Base-by-base conservation (phyloP, 2,888 invertebrate genomes). In the Arrhopalites spinosus region DNA sequence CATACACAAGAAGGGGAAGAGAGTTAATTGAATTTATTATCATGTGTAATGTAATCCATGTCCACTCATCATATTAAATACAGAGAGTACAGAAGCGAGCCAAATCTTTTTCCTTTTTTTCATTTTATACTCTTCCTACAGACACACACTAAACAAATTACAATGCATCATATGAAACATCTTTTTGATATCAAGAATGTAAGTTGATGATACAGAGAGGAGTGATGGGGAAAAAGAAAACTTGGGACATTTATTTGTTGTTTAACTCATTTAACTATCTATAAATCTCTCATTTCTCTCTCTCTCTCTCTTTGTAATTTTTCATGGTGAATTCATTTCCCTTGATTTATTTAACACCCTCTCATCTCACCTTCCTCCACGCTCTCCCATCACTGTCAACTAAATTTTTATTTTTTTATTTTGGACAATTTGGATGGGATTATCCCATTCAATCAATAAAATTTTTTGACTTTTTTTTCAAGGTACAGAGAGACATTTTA, bases 211-310 rank as follows among this genome's bases (percentile, higher is more conserved):
- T n/a, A n/a, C 45, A n/a, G n/a, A n/a, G n/a, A n/a, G n/a, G n/a
- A n/a, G n/a, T n/a, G n/a, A 29, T n/a, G 43, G 45, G 27, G n/a
- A n/a, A n/a, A 64, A 73, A 66, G 30, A 53, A 73, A 66, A 67
- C 68, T 43, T 17, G 45, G 56, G 76, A 76, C 73, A 76, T 76
- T 76, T 76, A 73, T 76, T 64, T 67, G 43, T 56, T n/a, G n/a
- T n/a, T n/a, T n/a, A n/a, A n/a, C 56, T 23, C 56, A n/a, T 67
- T 53, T 76, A 76, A 76, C 63, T 73, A 76, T 69, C 73, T 43
- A 76, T 76, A 73, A 76, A 76, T 36, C 76, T 73, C 73, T 76
- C 76, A 76, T 64, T 73, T 29, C 73, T 69, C 23, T 23, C 70
- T 67, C 43, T 59, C 27, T n/a, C n/a, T n/a, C n/a, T n/a, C n/a